These are phyloP conservation scores for Dipodomys ordii DNA, from an alignment of 2,113 vertebrate species.

Conservation along the genomic window DNA sequence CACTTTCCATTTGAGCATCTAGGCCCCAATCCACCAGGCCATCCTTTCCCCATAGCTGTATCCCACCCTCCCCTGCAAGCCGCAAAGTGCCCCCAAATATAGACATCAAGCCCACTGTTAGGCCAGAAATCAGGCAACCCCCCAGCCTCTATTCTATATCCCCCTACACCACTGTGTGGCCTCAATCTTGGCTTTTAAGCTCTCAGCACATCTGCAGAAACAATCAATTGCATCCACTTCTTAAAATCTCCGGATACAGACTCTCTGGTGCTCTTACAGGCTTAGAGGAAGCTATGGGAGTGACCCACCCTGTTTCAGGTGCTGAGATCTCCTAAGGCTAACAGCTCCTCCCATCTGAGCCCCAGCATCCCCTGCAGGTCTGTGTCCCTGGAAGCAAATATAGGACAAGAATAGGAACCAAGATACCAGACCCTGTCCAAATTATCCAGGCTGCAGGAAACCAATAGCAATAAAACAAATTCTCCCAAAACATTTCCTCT, in stretches of 20 bases:
- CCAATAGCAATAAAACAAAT: not conserved
- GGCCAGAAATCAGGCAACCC: not conserved
- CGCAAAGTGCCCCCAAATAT: not conserved
- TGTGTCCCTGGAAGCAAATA: not conserved
- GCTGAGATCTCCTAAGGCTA: conserved; percentile 1
- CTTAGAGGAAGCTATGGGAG: not conserved
- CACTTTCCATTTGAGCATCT: conserved; percentile 50
- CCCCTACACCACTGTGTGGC: not conserved
- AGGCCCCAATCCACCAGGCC: not conserved
- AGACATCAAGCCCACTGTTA: not conserved
- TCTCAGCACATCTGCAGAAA: conserved; percentile 1
- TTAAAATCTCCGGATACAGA: not conserved
- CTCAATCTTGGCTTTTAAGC: not conserved
- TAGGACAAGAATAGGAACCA: not conserved
- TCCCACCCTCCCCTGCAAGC: not conserved
- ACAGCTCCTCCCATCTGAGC: not conserved
- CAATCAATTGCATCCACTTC: conserved; percentile 2
- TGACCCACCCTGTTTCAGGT: not conserved
- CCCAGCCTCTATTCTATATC: not conserved
- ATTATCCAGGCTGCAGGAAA: not conserved
- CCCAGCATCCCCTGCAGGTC: not conserved
- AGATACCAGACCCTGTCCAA: not conserved
- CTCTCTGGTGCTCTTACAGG: not conserved
- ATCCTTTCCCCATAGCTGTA: not conserved
- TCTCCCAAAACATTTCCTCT: not conserved